phyloP scores from a whole-genome alignment of 2,113 vertebrate species.

The Pungitius pungitius region DNA sequence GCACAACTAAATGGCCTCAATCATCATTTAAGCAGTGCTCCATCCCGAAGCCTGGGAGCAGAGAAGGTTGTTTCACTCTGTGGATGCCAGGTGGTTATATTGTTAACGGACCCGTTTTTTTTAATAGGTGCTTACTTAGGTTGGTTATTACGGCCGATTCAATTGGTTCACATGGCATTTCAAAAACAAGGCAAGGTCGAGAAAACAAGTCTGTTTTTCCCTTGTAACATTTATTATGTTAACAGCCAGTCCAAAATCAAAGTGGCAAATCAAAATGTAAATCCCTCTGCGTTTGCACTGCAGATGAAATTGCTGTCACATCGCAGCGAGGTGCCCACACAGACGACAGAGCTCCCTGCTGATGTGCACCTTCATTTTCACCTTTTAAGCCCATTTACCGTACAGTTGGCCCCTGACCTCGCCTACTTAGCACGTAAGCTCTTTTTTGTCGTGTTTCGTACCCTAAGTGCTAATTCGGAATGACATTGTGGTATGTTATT shows the following conservation, averaged over 20 bases:
- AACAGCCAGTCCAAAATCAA: conserved; percentile 1
- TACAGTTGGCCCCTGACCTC: conserved; percentile 44
- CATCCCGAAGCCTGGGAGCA: not conserved
- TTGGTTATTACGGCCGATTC: not conserved
- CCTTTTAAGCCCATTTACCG: conserved; percentile 58
- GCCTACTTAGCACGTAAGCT: conserved; percentile 60
- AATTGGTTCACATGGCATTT: not conserved
- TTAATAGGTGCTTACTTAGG: conserved; percentile 6
- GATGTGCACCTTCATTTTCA: conserved; percentile 46
- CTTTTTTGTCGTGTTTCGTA: conserved; percentile 66
- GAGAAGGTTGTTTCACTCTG: conserved; percentile 24
- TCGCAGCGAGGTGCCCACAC: not conserved
- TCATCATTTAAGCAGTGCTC: conserved; percentile 17
- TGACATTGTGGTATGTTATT: conserved; percentile 1
- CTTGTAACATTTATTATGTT: conserved; percentile 21
- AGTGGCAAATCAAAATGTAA: conserved; percentile 35
- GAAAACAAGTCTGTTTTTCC: conserved; percentile 4
- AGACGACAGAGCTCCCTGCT: conserved; percentile 18
- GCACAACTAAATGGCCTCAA: conserved; percentile 4
- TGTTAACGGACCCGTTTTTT: not conserved
- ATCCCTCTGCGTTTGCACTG: conserved; percentile 30
- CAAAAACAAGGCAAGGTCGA: not conserved
- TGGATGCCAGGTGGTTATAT: conserved; percentile 12
- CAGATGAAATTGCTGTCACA: conserved; percentile 16
- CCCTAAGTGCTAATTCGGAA: conserved; percentile 55